Conservation (phyloP, 1,140 invertebrate species). For the Triops cancriformis region DNA sequence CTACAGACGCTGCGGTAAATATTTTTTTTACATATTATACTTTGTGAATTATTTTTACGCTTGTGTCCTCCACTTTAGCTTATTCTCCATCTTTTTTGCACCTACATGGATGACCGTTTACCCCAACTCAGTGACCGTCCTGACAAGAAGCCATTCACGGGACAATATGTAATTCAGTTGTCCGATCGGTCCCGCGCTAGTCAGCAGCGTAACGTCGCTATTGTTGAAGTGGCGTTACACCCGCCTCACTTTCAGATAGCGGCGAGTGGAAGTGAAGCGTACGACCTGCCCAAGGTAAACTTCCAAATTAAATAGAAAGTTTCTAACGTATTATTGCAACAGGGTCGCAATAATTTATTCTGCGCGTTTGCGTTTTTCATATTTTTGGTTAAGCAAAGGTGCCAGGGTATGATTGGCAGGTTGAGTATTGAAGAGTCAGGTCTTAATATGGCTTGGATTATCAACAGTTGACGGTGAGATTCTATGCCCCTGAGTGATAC, state of each 20-base stretch:
- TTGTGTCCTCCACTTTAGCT: slow-evolving; percentile 47
- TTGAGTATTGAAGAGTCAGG: background rate
- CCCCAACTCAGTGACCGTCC: slow-evolving; percentile 62
- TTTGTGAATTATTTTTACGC: background rate
- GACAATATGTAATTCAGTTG: slow-evolving; percentile 50
- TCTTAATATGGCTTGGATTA: background rate
- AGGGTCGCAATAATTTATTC: background rate
- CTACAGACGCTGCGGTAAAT: slow-evolving; percentile 67
- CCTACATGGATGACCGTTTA: slow-evolving; percentile 70
- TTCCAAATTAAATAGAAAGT: background rate
- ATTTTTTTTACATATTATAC: background rate
- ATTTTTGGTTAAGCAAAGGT: slow-evolving; percentile 29
- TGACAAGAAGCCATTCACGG: slow-evolving; percentile 66
- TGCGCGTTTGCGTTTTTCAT: slow-evolving; percentile 6
- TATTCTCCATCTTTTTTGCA: slow-evolving; percentile 70
- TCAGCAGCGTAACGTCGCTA: slow-evolving; percentile 38
- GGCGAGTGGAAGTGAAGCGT: slow-evolving; percentile 48
- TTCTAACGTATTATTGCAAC: background rate
- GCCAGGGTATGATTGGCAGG: slow-evolving; percentile 13
- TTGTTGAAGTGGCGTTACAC: slow-evolving; percentile 49
- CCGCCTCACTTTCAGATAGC: slow-evolving; percentile 65
- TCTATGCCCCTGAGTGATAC: background rate
- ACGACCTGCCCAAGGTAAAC: slow-evolving; percentile 55
- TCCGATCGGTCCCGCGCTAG: slow-evolving; percentile 46
- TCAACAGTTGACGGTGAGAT: background rate